Evolutionary conservation across 2,797 vertebrate species (phyloP), one percentile per base, ranked within the genome.

Genomic region (Micropoecilia bifurca): DNA sequence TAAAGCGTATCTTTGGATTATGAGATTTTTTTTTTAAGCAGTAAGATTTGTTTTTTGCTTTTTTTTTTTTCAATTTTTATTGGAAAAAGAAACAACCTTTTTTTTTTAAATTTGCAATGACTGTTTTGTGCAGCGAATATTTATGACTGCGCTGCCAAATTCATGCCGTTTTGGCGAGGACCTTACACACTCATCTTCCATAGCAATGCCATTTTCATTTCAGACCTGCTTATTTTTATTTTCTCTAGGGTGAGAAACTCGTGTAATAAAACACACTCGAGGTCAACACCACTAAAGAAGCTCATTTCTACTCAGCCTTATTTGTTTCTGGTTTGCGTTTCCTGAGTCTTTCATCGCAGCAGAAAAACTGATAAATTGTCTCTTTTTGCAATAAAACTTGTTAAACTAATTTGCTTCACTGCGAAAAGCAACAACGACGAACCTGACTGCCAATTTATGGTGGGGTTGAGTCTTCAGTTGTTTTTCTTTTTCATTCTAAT

Each of bases 51-150:
- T 61, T 69, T 73, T 73, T 63, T 45, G 30, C 18, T 66, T n/a
- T 13, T 45, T 30, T 22, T 66, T 30, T 16, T 82, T 83, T 84
- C 39, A 53, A 76, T 87, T 81, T 74, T 71, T 43, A 75, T 68
- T 30, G 55, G 30, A 25, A 78, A 71, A 84, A 79, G 46, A 73
- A 79, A 79, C 36, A 36, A 22, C 28, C 5, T 71, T 50, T 46
- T 63, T 33, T 33, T 5, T 14, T 4, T 2, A 47, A 61, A 4
- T 6, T 78, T 75, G 83, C 57, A 36, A 25, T 78, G 75, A 72
- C 41, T 48, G 18, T 16, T 77, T 63, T 68, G 48, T 74, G 63
- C 68, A 71, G 45, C 28, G 47, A 20, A 66, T 46, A 71, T 45
- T 68, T 76, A 25, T 28, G 28, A 45, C 36, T 63, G 25, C 13